phyloP scores from a whole-genome alignment of 2,113 vertebrate species.

The Thinocorus orbignyianus region DNA sequence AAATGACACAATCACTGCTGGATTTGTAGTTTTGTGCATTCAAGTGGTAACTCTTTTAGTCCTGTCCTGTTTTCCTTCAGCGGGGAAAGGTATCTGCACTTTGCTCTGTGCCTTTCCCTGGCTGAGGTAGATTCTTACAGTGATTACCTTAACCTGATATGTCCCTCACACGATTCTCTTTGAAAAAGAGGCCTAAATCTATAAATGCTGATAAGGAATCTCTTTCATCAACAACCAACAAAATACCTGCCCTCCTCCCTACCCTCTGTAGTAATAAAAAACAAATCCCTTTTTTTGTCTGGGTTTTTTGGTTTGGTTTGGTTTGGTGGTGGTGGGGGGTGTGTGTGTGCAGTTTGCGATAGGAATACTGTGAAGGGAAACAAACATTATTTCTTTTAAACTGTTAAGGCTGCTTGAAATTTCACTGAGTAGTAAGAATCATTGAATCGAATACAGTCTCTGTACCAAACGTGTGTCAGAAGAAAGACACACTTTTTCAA shows the following conservation, averaged over 20 bases:
- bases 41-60: not conserved
- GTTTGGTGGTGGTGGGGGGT: not conserved
- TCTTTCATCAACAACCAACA: not conserved
- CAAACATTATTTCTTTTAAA: not conserved
- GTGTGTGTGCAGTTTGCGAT: not conserved
- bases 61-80: not conserved
- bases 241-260: not conserved
- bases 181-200: not conserved
- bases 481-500: not conserved
- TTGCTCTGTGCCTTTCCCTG: not conserved
- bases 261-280: not conserved
- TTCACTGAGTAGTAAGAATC: not conserved
- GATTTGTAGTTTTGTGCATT: not conserved
- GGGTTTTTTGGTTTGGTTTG: not conserved
- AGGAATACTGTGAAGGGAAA: not conserved
- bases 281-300: not conserved
- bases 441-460: not conserved
- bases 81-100: not conserved
- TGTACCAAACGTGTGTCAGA: not conserved
- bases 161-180: not conserved
- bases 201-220: not conserved
- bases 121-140: not conserved
- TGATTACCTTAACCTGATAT: not conserved
- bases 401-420: not conserved
- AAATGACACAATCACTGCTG: not conserved